phyloP scores from a whole-genome alignment of 2,888 invertebrate species.

The Acleris emargana region DNA sequence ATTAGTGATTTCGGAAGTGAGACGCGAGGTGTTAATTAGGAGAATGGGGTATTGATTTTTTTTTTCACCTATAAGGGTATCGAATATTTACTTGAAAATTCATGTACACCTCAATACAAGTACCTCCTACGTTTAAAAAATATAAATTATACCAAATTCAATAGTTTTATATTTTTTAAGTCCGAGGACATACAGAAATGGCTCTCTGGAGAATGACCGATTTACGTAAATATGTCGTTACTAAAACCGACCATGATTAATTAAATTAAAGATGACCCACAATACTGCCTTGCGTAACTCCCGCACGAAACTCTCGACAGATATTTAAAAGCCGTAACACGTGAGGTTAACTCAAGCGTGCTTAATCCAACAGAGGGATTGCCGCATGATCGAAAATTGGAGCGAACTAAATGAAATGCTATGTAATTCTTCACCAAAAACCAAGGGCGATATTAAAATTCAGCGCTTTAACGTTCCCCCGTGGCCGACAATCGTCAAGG shows the following conservation, averaged over 20 bases:
- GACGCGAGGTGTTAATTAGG: too few species aligned
- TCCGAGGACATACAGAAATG: too few species aligned
- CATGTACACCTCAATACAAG: too few species aligned
- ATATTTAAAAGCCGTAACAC: conserved; percentile 11
- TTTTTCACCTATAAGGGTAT: too few species aligned
- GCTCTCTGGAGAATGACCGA: too few species aligned
- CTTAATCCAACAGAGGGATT: conserved; percentile 16
- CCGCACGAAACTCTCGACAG: neutral
- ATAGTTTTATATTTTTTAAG: too few species aligned
- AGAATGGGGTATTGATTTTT: too few species aligned
- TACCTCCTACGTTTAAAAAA: too few species aligned
- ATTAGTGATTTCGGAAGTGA: too few species aligned
- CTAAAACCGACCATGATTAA: neutral
- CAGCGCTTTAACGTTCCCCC: conserved; percentile 43
- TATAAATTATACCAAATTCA: too few species aligned
- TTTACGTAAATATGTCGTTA: neutral
- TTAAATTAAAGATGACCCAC: conserved; percentile 17
- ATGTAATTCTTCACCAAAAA: conserved; percentile 44
- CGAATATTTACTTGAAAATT: too few species aligned
- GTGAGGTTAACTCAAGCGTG: neutral
- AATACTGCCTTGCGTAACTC: conserved; percentile 1
- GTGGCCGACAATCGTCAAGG: conserved; percentile 45
- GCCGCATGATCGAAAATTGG: conserved; percentile 42
- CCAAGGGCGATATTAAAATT: conserved; percentile 51
- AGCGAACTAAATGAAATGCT: conserved; percentile 39